Percentiles rank a stretch among this genome's conserved stretches.
phyloP scores from a whole-genome alignment of 1,140 invertebrate species.

The Diorhabda carinulata region DNA sequence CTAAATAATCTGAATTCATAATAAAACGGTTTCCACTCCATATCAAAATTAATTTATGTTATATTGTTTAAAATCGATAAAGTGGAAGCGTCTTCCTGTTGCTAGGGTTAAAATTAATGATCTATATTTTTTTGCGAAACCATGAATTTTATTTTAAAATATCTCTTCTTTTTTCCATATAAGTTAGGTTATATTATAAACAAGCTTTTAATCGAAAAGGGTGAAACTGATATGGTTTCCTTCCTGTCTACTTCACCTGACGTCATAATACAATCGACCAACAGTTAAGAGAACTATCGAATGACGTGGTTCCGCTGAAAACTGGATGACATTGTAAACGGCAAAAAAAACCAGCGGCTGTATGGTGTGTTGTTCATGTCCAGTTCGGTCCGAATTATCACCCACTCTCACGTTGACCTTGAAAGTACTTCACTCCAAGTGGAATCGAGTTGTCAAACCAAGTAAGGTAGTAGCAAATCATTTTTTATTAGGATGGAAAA shows the following conservation, averaged over 20 bases:
- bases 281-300: not conserved
- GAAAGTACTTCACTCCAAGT: conserved; percentile 25
- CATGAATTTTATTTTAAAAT: too few species aligned
- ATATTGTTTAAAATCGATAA: too few species aligned
- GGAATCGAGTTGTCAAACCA: conserved; percentile 31
- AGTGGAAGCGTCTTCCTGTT: too few species aligned
- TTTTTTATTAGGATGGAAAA: conserved; percentile 13
- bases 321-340: not conserved
- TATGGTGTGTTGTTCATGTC: not conserved
- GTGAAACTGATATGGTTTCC: not conserved
- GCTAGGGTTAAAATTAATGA: too few species aligned
- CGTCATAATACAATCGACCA: not conserved
- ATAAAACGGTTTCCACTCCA: too few species aligned
- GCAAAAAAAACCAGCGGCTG: not conserved
- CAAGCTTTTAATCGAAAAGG: not conserved
- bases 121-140: too few species aligned
- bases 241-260: not conserved
- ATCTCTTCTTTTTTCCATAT: too few species aligned
- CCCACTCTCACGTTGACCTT: conserved; percentile 30
- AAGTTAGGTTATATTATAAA: too few species aligned
- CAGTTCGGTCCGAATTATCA: conserved; percentile 19
- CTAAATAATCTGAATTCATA: too few species aligned
- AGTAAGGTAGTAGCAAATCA: conserved; percentile 35
- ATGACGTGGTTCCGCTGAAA: not conserved
- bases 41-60: too few species aligned